A percentile compares a stretch with the other conserved stretches of the same genome.
Conservation (phyloP, 2,113 vertebrate genomes). For the Bungarus multicinctus region DNA sequence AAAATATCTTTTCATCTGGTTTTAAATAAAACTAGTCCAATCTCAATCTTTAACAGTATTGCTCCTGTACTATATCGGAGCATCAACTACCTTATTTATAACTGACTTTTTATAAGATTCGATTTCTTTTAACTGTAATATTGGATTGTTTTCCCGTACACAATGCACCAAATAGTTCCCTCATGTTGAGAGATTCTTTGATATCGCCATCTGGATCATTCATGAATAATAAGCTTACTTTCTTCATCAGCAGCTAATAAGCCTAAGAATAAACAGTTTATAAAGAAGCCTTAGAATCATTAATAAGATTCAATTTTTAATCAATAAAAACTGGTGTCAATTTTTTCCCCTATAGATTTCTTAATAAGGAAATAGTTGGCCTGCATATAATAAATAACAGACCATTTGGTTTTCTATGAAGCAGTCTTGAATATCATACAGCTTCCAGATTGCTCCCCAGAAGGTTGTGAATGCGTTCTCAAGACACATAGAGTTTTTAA, state of each 20-base stretch:
- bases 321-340: constrained; percentile 20
- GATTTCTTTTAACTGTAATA: not conserved
- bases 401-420: constrained; percentile 12
- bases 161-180: not conserved
- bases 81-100: not conserved
- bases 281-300: not conserved
- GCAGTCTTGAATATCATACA: not conserved
- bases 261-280: not conserved
- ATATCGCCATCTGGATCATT: not conserved
- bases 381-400: not conserved
- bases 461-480: constrained; percentile 7
- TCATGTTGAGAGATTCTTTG: not conserved
- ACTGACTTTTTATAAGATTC: not conserved
- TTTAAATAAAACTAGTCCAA: not conserved
- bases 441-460: not conserved
- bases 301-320: not conserved
- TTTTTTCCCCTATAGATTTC: not conserved
- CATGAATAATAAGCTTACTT: not conserved
- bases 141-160: not conserved
- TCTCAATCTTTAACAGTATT: not conserved
- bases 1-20: not conserved
- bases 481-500: not conserved
- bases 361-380: constrained; percentile 36
- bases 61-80: not conserved
- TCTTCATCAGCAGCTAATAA: not conserved